Evolutionary conservation across 2,113 vertebrate genomes (phyloP), one percentile per base, ranked within the genome.

Genomic region (Loxodonta africana): DNA sequence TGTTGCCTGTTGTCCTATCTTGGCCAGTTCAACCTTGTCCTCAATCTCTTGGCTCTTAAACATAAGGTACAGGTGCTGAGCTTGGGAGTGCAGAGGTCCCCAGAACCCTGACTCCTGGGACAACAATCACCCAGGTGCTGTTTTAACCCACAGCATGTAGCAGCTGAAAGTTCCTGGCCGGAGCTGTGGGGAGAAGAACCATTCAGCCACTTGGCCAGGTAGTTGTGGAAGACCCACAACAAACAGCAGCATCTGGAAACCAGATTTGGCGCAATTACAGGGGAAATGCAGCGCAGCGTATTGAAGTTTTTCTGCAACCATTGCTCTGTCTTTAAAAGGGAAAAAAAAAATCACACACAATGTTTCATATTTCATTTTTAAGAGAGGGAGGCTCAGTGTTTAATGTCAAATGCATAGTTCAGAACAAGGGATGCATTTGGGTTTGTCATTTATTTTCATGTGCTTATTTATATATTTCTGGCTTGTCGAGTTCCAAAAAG

Each of bases 341-440:
- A 46, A 81, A 88, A 95, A 88, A 80, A 73, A 41, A 83, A 97
- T 90, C 26, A 51, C 60, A 88, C n/a, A 78, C 73, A 63, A 6
- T 93, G 90, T 92, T 97, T 97, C 67, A 41, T 71, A 90, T 96
- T 98, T 95, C 93, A 96, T 1, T 82, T 97, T 94, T 96, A 84
- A 93, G 78, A 90, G 82, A 74, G 57, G 8, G 33, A 69, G 69
- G 37, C 21, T 89, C 14, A 5, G 28, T 67, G 82, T 97, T 71
- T 83, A 91, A 96, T 0, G 26, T 95, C 87, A 97, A 90, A 93
- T 37, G 83, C 83, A 67, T 20, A 96, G n/a, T 90, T 97, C 71
- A 94, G 84, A 81, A 82, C 30, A 87, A 96, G 80, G 41, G 65
- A 41, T 9, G 51, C 41, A 85, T 33, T 90, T 96, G 76, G 28